These are phyloP conservation scores for Chalcosyrphus nemorum DNA, from an alignment of 2,888 invertebrate species.

Conservation along the genomic window DNA sequence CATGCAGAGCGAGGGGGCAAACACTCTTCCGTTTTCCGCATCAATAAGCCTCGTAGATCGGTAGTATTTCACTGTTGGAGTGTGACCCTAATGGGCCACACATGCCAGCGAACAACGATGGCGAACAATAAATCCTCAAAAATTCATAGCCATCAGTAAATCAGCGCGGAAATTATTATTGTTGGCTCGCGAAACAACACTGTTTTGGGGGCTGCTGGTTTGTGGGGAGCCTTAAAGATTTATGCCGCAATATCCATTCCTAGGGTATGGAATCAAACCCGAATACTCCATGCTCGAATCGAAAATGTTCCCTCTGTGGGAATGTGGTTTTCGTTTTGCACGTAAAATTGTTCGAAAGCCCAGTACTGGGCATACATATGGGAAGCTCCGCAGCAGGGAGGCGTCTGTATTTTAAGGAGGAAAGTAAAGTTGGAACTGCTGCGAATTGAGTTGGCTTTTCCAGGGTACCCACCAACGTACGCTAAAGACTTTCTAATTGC, in stretches of 20 bases:
- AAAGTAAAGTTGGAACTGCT: constrained; percentile 38
- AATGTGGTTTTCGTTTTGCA: constrained; percentile 45
- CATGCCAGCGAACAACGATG: constrained; percentile 22
- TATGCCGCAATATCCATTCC: constrained; percentile 55
- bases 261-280: too few species aligned
- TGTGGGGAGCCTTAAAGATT: constrained; percentile 37
- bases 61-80: constrained; percentile 14
- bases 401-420: too few species aligned
- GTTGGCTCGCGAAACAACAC: constrained; percentile 55
- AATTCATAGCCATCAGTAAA: constrained; percentile 61
- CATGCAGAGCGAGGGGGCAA: constrained; percentile 19
- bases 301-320: constrained; percentile 9
- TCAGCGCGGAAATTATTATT: constrained; percentile 66
- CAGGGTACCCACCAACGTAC: constrained; percentile 2
- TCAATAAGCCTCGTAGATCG: constrained; percentile 41
- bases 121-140: constrained; percentile 30
- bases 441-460: constrained; percentile 63
- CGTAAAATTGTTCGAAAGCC: constrained; percentile 14
- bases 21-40: constrained; percentile 21
- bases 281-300: too few species aligned
- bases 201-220: constrained; percentile 20
- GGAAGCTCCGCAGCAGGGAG: too few species aligned
- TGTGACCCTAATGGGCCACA: constrained; percentile 50
- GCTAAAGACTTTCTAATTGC: constrained; percentile 62
- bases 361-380: too few species aligned